Evolutionary conservation across 37 sponge, comb jelly and placozoan genomes (phyloP).

Genomic region (Spongilla lacustris): DNA sequence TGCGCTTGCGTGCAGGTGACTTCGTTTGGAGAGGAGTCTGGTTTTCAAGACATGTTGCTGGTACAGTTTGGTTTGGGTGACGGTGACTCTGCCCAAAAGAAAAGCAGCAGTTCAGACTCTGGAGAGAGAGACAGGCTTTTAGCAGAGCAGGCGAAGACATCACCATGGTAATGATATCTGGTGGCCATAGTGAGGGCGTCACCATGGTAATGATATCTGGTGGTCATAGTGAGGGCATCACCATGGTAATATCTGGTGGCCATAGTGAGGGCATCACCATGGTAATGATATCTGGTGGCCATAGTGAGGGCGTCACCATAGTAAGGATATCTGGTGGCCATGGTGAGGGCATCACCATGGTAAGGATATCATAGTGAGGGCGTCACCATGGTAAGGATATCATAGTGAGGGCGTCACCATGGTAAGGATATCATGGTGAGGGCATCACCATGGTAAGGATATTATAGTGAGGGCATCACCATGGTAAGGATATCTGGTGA

Average conservation of each 20-base stretch:
- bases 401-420: conserved; percentile 66
- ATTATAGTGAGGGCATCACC: no score
- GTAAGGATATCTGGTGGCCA: conserved; percentile 56
- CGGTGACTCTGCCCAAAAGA: conserved; percentile 14
- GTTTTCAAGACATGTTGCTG: conserved; percentile 88
- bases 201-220: conserved; percentile 72
- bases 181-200: conserved; percentile 56
- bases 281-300: conserved; percentile 69
- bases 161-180: conserved; percentile 75
- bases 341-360: conserved; percentile 48
- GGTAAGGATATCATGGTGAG: conserved; percentile 64
- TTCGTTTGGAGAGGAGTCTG: conserved; percentile 41
- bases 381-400: conserved; percentile 78
- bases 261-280: conserved; percentile 68
- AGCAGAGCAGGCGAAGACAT: conserved; percentile 66
- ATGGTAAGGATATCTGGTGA: conserved; percentile 72
- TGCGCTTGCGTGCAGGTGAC: conserved; percentile 20
- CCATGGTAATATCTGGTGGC: no score
- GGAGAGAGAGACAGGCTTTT: conserved; percentile 56
- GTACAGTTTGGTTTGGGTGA: conserved; percentile 75
- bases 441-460: no score
- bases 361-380: no score
- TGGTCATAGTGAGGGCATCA: conserved; percentile 48
- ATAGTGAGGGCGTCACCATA: conserved; percentile 71
- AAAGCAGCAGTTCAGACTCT: conserved; percentile 5